Conservation (phyloP, 1,140 invertebrate genomes). For the Asbolus verrucosus region DNA sequence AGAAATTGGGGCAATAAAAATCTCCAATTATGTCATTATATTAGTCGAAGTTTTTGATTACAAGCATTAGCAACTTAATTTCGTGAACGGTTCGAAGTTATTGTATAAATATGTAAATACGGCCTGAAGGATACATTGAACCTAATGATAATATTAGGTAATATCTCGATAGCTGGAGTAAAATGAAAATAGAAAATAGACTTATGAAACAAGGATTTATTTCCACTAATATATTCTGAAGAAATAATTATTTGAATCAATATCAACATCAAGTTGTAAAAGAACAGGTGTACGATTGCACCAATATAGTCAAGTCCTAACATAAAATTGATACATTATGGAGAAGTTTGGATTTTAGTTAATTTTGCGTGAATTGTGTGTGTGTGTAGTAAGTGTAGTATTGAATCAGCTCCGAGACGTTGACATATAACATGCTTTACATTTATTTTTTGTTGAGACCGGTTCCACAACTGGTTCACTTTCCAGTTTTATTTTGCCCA, state of each 20-base stretch:
- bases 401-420: constrained; percentile 37
- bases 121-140: constrained; percentile 14
- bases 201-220: constrained; percentile 26
- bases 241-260: constrained; percentile 31
- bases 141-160: constrained; percentile 36
- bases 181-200: constrained; percentile 20
- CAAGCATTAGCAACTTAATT: constrained; percentile 16
- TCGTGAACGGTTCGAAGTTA: constrained; percentile 29
- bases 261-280: constrained; percentile 9
- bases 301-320: neutral
- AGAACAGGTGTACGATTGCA: constrained; percentile 31
- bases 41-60: constrained; percentile 12
- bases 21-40: neutral
- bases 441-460: constrained; percentile 40
- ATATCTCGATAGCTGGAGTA: constrained; percentile 14
- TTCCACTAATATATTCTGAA: constrained; percentile 18
- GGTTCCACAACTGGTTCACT: constrained; percentile 45
- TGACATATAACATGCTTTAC: constrained; percentile 40
- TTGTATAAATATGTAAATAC: constrained; percentile 38
- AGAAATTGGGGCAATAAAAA: constrained; percentile 11
- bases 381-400: constrained; percentile 2
- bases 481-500: constrained; percentile 44
- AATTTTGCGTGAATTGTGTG: neutral
- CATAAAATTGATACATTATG: constrained; percentile 19
- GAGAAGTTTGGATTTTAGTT: constrained; percentile 8